Conservation (phyloP, 2,797 vertebrate genomes). For the Neosilurus mollespiculum region DNA sequence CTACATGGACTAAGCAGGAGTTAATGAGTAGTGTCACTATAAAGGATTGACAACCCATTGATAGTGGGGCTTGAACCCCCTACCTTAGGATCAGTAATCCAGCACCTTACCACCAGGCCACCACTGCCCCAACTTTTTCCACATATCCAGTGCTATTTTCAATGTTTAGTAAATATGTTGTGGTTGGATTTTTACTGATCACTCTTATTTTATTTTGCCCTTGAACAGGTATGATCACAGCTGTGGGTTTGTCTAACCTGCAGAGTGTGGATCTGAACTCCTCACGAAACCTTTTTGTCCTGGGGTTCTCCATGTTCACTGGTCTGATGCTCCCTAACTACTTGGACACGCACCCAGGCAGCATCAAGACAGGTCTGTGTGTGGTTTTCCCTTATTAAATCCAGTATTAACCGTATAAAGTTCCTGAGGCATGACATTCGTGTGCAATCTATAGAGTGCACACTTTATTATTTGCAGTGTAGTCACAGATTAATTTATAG, state of each 20-base stretch:
- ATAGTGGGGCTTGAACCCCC: no score
- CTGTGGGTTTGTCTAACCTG: slow-evolving; percentile 93
- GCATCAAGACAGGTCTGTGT: slow-evolving; percentile 83
- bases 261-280: slow-evolving; percentile 96
- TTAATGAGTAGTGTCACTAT: neutral
- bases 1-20: neutral
- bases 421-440: no score
- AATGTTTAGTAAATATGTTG: neutral
- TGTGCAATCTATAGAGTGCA: neutral
- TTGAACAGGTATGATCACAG: slow-evolving; percentile 91
- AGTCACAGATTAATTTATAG: slow-evolving; percentile 1
- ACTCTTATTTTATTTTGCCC: neutral
- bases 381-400: neutral
- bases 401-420: neutral
- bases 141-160: neutral
- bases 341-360: slow-evolving; percentile 80
- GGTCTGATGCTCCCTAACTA: slow-evolving; percentile 88
- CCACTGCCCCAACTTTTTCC: neutral
- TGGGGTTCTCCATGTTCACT: slow-evolving; percentile 94
- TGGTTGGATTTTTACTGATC: neutral
- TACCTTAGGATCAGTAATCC: no score
- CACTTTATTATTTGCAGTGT: neutral
- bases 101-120: no score
- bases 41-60: no score
- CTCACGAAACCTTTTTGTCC: slow-evolving; percentile 92